Conservation (phyloP, 2,797 vertebrate species). For the Glossophaga mutica region DNA sequence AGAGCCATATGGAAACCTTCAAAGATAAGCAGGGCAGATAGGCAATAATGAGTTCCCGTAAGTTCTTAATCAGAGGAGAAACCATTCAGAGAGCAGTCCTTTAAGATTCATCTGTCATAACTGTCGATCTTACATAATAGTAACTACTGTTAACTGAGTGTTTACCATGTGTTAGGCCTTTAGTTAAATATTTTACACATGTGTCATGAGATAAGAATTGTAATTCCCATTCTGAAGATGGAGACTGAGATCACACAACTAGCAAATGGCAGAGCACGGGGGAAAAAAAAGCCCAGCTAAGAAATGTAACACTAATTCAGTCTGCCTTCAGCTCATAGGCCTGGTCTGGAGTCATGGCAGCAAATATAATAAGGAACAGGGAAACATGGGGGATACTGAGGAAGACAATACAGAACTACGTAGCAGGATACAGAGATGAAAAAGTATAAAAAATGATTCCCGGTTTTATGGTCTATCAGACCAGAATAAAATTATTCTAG, state of each 20-base stretch:
- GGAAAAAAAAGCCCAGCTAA: neutral
- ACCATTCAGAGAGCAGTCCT: neutral
- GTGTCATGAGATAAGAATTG: neutral
- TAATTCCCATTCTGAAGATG: neutral
- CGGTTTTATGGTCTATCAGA: neutral
- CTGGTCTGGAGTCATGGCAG: neutral
- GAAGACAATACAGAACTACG: neutral
- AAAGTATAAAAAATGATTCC: neutral
- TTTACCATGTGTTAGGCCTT: neutral
- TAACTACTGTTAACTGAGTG: neutral
- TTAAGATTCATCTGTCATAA: neutral
- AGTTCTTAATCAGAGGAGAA: neutral
- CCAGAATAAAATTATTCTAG: neutral
- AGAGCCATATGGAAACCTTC: neutral
- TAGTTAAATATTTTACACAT: neutral
- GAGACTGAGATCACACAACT: neutral
- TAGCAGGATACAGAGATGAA: neutral
- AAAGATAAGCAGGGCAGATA: neutral
- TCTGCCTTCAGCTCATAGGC: neutral
- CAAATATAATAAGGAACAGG: neutral
- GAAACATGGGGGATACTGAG: neutral
- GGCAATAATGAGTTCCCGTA: neutral
- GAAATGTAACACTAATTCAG: neutral
- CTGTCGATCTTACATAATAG: neutral
- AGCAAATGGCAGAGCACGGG: neutral